phyloP scores from a whole-genome alignment of 2,113 vertebrate genomes.

The Kryptolebias marmoratus region DNA sequence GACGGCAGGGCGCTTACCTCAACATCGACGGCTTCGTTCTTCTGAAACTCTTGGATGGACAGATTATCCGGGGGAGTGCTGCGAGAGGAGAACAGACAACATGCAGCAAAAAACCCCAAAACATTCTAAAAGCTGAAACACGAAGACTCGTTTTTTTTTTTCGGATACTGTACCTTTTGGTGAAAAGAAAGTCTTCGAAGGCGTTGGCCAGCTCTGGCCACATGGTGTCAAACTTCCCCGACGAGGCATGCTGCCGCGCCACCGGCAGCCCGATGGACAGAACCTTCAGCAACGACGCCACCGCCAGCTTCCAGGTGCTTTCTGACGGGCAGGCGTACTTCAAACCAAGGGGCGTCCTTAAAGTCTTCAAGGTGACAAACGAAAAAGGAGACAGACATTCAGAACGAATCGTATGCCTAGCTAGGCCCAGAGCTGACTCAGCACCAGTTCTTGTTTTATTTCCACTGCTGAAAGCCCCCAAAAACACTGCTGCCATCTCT shows the following conservation, averaged over 20 bases:
- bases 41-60: conserved; percentile 99
- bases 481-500: no score
- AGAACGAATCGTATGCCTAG: not conserved
- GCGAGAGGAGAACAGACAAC: conserved; percentile 5
- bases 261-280: conserved; percentile 95
- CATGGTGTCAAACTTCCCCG: conserved; percentile 96
- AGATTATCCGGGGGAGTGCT: conserved; percentile 97
- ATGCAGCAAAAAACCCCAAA: no score
- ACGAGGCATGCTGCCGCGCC: conserved; percentile 95
- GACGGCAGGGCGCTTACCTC: conserved; percentile 80
- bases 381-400: not conserved
- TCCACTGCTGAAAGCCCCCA: no score
- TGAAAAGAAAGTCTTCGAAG: conserved; percentile 98
- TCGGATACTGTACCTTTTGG: conserved; percentile 88
- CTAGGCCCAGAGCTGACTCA: no score
- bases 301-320: conserved; percentile 97
- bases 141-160: no score
- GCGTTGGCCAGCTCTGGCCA: conserved; percentile 96
- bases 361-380: conserved; percentile 44
- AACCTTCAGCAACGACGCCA: conserved; percentile 94
- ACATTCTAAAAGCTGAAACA: not conserved
- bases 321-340: conserved; percentile 98
- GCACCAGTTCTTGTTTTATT: no score
- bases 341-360: conserved; percentile 90
- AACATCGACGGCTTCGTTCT: conserved; percentile 96